Percentiles rank a stretch among this genome's conserved stretches.
phyloP scores from a whole-genome alignment of 2,113 vertebrate species.

The Elaphurus davidianus region DNA sequence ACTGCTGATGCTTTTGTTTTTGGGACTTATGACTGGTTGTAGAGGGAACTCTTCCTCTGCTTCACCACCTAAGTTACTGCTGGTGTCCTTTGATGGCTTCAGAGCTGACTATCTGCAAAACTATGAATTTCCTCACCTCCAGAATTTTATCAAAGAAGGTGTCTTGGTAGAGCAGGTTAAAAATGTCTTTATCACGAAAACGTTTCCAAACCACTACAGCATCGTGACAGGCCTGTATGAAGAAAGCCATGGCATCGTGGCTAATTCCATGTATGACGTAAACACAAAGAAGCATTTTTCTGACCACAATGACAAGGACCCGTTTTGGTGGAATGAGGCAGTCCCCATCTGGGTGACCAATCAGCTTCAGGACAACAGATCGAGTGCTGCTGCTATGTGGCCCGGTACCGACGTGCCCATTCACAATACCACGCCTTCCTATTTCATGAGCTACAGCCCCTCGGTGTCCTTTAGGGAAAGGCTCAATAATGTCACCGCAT shows the following conservation, averaged over 20 bases:
- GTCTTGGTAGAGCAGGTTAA: constrained; percentile 90
- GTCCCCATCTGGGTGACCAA: constrained; percentile 94
- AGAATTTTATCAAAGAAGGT: constrained; percentile 87
- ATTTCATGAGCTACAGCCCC: constrained; percentile 85
- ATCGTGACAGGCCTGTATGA: constrained; percentile 96
- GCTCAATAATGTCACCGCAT: constrained; percentile 81
- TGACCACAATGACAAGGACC: constrained; percentile 78
- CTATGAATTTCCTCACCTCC: constrained; percentile 91
- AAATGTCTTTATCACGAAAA: constrained; percentile 96
- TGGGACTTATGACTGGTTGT: constrained; percentile 55
- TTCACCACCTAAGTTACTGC: constrained; percentile 80
- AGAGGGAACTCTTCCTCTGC: not conserved
- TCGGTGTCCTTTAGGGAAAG: constrained; percentile 85
- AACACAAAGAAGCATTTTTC: constrained; percentile 83
- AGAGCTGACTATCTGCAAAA: constrained; percentile 93
- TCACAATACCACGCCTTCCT: constrained; percentile 79
- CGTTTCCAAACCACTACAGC: constrained; percentile 97
- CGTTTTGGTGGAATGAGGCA: constrained; percentile 94
- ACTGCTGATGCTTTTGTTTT: constrained; percentile 42
- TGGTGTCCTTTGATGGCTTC: constrained; percentile 98
- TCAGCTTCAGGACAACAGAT: constrained; percentile 83
- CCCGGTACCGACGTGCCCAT: constrained; percentile 90
- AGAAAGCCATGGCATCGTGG: constrained; percentile 94
- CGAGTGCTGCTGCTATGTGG: constrained; percentile 94
- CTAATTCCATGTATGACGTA: constrained; percentile 91